These are phyloP conservation scores for Phymanthus crucifer DNA, from an alignment of 92 coral and sea anemone genomes.

Conservation along the genomic window DNA sequence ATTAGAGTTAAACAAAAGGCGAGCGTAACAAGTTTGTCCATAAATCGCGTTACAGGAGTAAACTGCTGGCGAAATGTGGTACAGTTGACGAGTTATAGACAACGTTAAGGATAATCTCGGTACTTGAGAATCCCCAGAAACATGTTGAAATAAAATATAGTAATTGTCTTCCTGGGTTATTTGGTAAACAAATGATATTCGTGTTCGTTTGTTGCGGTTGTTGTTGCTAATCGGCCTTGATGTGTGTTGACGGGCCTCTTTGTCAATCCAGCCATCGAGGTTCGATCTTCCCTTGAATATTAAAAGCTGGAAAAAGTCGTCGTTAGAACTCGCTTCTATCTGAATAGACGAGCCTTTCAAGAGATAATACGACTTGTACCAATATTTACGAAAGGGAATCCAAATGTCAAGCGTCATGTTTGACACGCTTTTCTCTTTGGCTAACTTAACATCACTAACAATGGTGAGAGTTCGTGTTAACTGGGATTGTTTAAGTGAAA, in stretches of 20 bases:
- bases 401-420: slow-evolving; percentile 65
- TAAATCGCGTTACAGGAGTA: slow-evolving; percentile 59
- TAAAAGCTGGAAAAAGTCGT: slow-evolving; percentile 61
- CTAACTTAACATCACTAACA: slow-evolving; percentile 38
- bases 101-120: slow-evolving; percentile 44
- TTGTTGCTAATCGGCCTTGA: slow-evolving; percentile 10
- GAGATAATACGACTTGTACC: slow-evolving; percentile 81
- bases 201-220: slow-evolving; percentile 40
- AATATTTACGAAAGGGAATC: slow-evolving; percentile 58
- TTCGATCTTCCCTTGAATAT: slow-evolving; percentile 73
- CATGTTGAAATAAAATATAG: slow-evolving; percentile 63
- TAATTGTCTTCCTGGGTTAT: slow-evolving; percentile 59
- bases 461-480: slow-evolving; percentile 52
- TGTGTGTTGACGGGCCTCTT: slow-evolving; percentile 4
- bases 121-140: slow-evolving; percentile 39
- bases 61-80: slow-evolving; percentile 58
- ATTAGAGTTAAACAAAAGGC: slow-evolving; percentile 68
- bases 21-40: slow-evolving; percentile 55
- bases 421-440: slow-evolving; percentile 43
- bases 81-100: slow-evolving; percentile 55
- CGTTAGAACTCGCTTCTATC: slow-evolving; percentile 67
- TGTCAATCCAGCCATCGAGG: slow-evolving; percentile 71
- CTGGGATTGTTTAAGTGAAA: slow-evolving; percentile 53
- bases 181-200: slow-evolving; percentile 58
- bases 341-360: slow-evolving; percentile 61